Base-by-base conservation (phyloP, 1,140 invertebrate genomes). In the Archegozetes longisetosus region DNA sequence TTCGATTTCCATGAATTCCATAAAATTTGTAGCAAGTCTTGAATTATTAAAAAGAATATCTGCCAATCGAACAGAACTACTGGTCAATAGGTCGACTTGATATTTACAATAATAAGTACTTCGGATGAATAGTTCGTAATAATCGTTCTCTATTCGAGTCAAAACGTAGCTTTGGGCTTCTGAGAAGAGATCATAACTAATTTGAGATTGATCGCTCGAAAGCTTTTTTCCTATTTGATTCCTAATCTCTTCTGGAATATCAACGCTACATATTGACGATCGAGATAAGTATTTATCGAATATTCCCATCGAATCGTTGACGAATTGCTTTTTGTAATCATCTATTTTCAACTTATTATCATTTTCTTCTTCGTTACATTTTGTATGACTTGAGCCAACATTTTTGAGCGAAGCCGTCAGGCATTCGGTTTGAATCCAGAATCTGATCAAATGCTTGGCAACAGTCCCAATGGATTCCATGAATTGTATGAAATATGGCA, bases 1-100 rank as follows among this genome's bases (percentile, higher is more conserved):
- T 74, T 93, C 86, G 71, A 90, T 83, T 69, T 94, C 89, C 74
- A 93, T 78, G 74, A 84, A 93, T 81, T 95, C 90, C 76, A 89
- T 92, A 67, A 94, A 92, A 72, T 89, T 91, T 51, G 57, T 49
- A 71, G 88, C 90, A 59, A 94, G 78, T 49, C 86, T 84, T 63
- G 84, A 82, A 72, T 92, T 86, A 75, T 88, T 88, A 71, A 86
- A 85, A 12, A 95, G 74, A 69, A 94, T 84, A 75, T 94, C 90
- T 63, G 81, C 77, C 28, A 94, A 75, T 47, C 80, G 80, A 20
- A 93, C 79, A 70, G 77, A 79, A 55, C 80, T 82, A 75, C 78
- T 83, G 9, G 85, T 90, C 64, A 86, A 74, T 56, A 92, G 77
- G 73, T 93, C 87, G 64, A 93, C 82, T 74, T 91, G 88, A 75